Evolutionary conservation across 2,113 vertebrate genomes (phyloP).

Genomic region (Seriola aureovittata): DNA sequence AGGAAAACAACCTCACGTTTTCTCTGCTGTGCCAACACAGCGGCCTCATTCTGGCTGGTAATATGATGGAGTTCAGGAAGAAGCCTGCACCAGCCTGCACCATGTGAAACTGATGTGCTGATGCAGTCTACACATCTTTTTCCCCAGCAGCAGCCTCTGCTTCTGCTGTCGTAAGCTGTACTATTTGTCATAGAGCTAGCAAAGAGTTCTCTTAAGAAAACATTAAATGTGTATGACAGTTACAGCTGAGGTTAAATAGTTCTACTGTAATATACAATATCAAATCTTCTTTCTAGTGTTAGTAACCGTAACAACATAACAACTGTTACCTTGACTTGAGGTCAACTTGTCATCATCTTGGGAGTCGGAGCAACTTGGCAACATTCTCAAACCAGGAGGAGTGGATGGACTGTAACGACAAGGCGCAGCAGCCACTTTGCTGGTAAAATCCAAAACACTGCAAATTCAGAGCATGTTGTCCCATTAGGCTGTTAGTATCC

Average conservation of each 20-base stretch:
- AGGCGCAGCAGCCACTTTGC: background rate
- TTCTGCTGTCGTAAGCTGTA: background rate
- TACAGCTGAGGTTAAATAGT: background rate
- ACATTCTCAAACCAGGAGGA: background rate
- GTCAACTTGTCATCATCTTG: slow-evolving; percentile 13
- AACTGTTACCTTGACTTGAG: slow-evolving; percentile 19
- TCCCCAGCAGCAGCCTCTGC: slow-evolving; percentile 18
- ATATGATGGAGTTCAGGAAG: slow-evolving; percentile 47
- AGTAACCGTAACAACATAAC: background rate
- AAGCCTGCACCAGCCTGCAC: slow-evolving; percentile 11
- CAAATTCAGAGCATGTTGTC: slow-evolving; percentile 28
- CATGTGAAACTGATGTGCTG: slow-evolving; percentile 37
- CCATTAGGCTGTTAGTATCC: background rate
- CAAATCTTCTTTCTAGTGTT: slow-evolving; percentile 9
- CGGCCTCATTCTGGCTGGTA: slow-evolving; percentile 50
- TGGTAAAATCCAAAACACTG: slow-evolving; percentile 19
- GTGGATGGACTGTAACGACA: background rate
- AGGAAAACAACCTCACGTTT: background rate
- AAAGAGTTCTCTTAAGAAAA: slow-evolving; percentile 24
- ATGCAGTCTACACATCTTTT: slow-evolving; percentile 5
- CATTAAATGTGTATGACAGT: slow-evolving; percentile 12
- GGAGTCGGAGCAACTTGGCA: background rate
- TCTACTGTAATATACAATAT: background rate
- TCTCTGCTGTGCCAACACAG: slow-evolving; percentile 21
- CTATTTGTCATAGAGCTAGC: background rate